Evolutionary conservation across 2,113 vertebrate species (phyloP), one percentile per base, ranked within the genome.

Genomic region (Halcyon senegalensis): DNA sequence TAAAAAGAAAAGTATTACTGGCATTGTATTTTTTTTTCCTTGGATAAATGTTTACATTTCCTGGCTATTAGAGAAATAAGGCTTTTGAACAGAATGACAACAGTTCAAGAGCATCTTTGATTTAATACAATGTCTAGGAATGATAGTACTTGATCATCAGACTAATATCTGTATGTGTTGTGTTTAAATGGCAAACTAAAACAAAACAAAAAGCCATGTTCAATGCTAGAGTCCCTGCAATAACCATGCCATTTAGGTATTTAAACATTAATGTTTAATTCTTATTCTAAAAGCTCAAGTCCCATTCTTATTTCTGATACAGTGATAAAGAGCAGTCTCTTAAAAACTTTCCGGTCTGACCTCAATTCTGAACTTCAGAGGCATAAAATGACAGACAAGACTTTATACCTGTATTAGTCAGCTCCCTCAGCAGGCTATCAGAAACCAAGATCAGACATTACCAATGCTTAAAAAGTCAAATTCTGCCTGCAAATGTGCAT

Each of bases 371-470:
- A 95, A 77, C 73, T 94, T 93, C 81, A 87, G 93, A 96, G 28
- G 72, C 51, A 93, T 39, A 64, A 94, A 95, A 93, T 0, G 39
- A 69, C 46, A 96, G 89, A 93, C 33, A 94, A 88, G 66, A 58
- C 89, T 91, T 96, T 80, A 84, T 69, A 80, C 27, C 39, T 6
- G 33, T 39, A 82, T 95, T 89, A 96, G 89, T 79, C 92, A 94
- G 33, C 44, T 75, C 67, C 53, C 92, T 72, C 96, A 92, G 96
- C 73, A 94, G 90, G 90, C 46, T 73, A 81, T 59, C 75, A 93
- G 91, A 86, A 94, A 83, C 60, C 46, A 81, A 94, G 53, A 96
- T 93, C 92, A 96, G 80, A 96, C 86, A 97, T 92, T 92, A 94
- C 59, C 53, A 87, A 76, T 81, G 91, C 70, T 93, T 74, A 91